Base-by-base conservation (phyloP, 2,113 vertebrate genomes). In the Cariama cristata region DNA sequence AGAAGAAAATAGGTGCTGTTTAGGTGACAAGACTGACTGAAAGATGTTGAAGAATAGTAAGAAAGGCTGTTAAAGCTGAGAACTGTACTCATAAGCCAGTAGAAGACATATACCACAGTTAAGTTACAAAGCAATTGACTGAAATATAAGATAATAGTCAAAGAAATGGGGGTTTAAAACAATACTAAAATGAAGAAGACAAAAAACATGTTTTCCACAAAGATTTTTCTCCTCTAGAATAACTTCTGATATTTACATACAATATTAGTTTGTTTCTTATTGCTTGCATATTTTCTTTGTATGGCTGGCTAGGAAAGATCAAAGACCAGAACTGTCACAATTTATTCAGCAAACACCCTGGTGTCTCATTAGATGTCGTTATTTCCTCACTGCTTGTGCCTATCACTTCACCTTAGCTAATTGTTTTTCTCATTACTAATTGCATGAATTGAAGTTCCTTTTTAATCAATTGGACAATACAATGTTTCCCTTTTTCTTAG, bases 371-470 rank as follows among this genome's bases (percentile, higher is more conserved):
- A 85, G 73, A 90, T 81, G 77, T 59, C 42, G 86, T 72, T 44
- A 71, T 86, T 95, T 90, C 85, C 58, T 89, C 80, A 69, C 40
- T 83, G 24, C 30, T 62, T 95, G 47, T 83, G 72, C 33, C 30
- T 71, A 71, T 76, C 49, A 59, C 52, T 64, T 95, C 59, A 67
- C 53, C 55, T 80, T 88, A 92, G 44, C 75, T 83, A 50, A 92
- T 69, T 94, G 44, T 93, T 94, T 87, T 90, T 63, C 72, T 90
- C 56, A 35, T 87, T 85, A 58, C 50, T 81, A 94, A 79, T 77
- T 90, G 45, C 44, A 73, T 72, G 42, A 86, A 55, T 50, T 80
- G 56, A 89, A 88, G 56, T 52, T 67, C 27, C 33, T 83, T 90
- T 93, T 68, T 64, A 92, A 95, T 87, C 73, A 52, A 27, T 85